These are phyloP conservation scores for Atherinosoma microstoma DNA, from an alignment of 2,797 vertebrate genomes.

Conservation along the genomic window DNA sequence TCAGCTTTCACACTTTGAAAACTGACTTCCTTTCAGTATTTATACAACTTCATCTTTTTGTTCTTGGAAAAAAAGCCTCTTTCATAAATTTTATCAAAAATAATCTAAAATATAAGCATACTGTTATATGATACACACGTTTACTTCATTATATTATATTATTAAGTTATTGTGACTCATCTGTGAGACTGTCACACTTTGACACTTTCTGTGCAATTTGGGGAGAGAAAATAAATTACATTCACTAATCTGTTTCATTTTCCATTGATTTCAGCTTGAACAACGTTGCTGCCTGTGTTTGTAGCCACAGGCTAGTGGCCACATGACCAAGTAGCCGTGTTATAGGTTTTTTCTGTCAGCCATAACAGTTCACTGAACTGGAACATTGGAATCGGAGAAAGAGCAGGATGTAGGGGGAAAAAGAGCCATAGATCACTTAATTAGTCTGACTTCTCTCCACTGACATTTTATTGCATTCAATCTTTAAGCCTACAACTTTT, in stretches of 20 bases:
- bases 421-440: conserved; percentile 33
- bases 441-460: conserved; percentile 33
- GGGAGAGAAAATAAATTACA: conserved; percentile 5
- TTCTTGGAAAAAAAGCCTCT: background rate
- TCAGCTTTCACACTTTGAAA: background rate
- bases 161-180: background rate
- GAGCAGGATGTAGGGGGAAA: background rate
- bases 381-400: conserved; percentile 37
- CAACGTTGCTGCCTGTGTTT: conserved; percentile 16
- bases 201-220: background rate
- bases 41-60: background rate
- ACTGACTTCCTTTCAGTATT: background rate
- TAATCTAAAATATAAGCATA: background rate
- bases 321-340: conserved; percentile 11
- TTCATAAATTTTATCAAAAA: background rate
- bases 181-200: background rate
- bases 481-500: conserved; percentile 21
- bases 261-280: conserved; percentile 25
- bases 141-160: background rate
- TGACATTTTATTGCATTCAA: conserved; percentile 32
- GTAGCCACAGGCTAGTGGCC: conserved; percentile 46
- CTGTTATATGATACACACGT: background rate
- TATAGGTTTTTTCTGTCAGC: conserved; percentile 62
- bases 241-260: conserved; percentile 20
- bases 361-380: conserved; percentile 44